These are phyloP conservation scores for Synodontis membranacea DNA, from an alignment of 2,113 vertebrate genomes.

Conservation along the genomic window DNA sequence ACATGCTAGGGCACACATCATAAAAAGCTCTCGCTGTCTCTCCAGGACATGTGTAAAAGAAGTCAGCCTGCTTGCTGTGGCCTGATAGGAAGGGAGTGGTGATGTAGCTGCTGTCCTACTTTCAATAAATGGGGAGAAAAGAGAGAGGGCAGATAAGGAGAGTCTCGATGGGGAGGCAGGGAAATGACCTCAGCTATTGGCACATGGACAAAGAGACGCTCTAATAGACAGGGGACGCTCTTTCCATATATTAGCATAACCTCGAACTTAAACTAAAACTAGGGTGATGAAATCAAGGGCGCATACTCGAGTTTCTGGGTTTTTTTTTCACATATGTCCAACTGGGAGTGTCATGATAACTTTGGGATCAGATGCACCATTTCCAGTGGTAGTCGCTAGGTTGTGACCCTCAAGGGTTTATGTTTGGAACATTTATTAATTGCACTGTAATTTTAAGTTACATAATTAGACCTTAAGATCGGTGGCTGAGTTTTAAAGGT, in stretches of 20 bases:
- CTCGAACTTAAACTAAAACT: constrained; percentile 36
- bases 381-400: background rate
- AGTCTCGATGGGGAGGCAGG: background rate
- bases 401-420: background rate
- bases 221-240: constrained; percentile 33
- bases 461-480: background rate
- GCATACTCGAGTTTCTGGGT: background rate
- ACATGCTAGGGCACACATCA: background rate
- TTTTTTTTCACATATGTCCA: background rate
- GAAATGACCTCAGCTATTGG: constrained; percentile 31
- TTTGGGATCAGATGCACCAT: background rate
- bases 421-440: background rate
- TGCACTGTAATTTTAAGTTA: background rate
- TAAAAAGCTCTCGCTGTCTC: background rate
- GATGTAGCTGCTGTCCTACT: constrained; percentile 19
- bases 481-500: background rate
- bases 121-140: constrained; percentile 12
- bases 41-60: background rate
- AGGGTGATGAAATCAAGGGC: constrained; percentile 3
- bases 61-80: constrained; percentile 8
- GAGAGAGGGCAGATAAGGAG: constrained; percentile 34
- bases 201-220: constrained; percentile 30
- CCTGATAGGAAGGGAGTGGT: background rate
- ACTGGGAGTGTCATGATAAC: background rate
- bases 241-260: constrained; percentile 20